Conservation (phyloP, 2,888 invertebrate genomes). For the Clunio marinus region DNA sequence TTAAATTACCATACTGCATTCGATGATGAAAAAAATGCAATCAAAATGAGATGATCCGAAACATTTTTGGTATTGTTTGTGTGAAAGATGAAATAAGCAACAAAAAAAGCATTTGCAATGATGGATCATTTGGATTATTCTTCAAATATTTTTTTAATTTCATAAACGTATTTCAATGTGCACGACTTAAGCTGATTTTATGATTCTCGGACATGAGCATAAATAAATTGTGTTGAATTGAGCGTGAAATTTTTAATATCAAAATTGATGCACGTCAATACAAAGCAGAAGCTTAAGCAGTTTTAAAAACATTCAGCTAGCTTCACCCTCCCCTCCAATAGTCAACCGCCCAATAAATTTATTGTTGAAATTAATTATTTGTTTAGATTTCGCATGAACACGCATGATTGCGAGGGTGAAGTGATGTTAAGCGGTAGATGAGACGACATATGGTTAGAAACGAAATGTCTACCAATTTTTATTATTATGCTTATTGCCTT, state of each 20-base stretch:
- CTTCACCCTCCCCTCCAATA: not conserved
- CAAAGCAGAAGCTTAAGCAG: not conserved
- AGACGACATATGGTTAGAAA: conserved; percentile 10
- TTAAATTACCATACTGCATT: conserved; percentile 26
- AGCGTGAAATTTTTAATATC: conserved; percentile 34
- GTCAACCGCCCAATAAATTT: conserved; percentile 22
- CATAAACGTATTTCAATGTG: too few relatives aligned
- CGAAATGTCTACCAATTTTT: not conserved
- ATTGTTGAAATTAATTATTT: conserved; percentile 28
- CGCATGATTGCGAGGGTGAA: conserved; percentile 15
- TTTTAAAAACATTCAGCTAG: not conserved
- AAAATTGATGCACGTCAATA: not conserved
- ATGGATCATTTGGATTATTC: conserved; percentile 19
- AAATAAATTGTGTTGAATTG: conserved; percentile 11
- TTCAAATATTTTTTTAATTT: conserved; percentile 12
- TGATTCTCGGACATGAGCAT: conserved; percentile 28
- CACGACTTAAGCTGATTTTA: conserved; percentile 17
- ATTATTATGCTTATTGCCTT: not conserved
- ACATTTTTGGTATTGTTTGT: not conserved
- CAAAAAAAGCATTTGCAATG: conserved; percentile 1
- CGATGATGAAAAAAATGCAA: conserved; percentile 17
- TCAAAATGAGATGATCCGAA: conserved; percentile 20
- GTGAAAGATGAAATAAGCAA: not conserved
- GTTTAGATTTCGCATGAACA: conserved; percentile 21
- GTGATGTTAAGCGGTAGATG: too few relatives aligned